Percentiles rank a stretch among this genome's conserved stretches.
Evolutionary conservation across 2,113 vertebrate species (phyloP).

Genomic region (Hippocampus abdominalis): DNA sequence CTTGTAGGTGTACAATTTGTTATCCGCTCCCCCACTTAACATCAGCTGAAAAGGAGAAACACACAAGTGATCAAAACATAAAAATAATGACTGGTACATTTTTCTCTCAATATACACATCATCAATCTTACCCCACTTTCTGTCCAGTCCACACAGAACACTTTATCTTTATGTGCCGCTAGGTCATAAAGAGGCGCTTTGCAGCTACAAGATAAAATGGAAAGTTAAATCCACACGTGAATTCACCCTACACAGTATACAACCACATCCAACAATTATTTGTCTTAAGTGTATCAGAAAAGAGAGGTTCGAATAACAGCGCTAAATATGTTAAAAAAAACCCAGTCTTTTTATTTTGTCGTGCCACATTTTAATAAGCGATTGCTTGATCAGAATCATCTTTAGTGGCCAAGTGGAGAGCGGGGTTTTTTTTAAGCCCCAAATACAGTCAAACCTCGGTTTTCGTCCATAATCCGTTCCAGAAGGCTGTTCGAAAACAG

Average conservation of each 20-base stretch:
- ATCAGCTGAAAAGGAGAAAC: conserved; percentile 75
- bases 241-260: neutral
- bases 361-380: too few relatives aligned
- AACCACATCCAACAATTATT: neutral
- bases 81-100: neutral
- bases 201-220: conserved; percentile 70
- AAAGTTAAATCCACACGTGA: neutral
- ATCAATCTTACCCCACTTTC: conserved; percentile 83
- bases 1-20: conserved; percentile 93
- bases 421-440: too few relatives aligned
- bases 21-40: conserved; percentile 94
- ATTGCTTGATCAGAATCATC: too few relatives aligned
- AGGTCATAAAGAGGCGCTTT: conserved; percentile 95
- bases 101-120: neutral
- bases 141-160: conserved; percentile 95
- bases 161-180: conserved; percentile 96
- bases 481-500: too few relatives aligned
- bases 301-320: neutral
- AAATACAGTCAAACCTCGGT: too few relatives aligned
- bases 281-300: neutral
- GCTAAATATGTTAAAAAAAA: too few relatives aligned
- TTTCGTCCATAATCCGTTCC: too few relatives aligned
- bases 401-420: too few relatives aligned
- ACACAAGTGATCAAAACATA: neutral
- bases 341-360: too few relatives aligned